Evolutionary conservation across 2,797 vertebrate genomes (phyloP), one percentile per base, ranked within the genome.

Genomic region (Tragelaphus oryx): DNA sequence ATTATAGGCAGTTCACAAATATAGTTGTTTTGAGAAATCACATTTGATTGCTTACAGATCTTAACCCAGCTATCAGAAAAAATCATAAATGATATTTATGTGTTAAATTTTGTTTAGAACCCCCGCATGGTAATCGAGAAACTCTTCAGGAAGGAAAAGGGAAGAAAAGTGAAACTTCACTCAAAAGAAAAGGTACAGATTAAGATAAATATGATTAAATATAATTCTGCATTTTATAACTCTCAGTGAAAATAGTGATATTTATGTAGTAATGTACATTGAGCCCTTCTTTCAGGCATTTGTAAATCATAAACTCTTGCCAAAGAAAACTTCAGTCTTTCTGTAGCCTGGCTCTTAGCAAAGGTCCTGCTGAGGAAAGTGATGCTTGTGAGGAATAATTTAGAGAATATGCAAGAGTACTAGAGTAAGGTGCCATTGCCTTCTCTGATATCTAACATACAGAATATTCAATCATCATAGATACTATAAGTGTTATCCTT

Each of bases 61-160:
- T 48, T 92, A 94, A 54, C 8, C 81, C 52, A 24, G 46, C 22
- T 90, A 57, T 37, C 0, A 74, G 9, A 74, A 94, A 54, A 94
- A 94, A 59, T 65, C 57, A 83, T 85, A 60, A 91, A 41, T 96
- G 62, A 83, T 95, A 86, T 82, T 52, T 96, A 37, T 97, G 75
- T 37, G 18, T 92, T 97, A 87, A 91, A 96, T 98, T 95, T 60
- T 52, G 92, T 93, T 81, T 95, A 97, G 97, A 96, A 54, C 57
- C 18, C 57, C 24, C 0, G 0, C 89, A 14, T 41, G 91, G 82
- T 92, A 97, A 74, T 24, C 76, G 74, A 65, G 84, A 97, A 50
- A 89, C 2, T 71, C 86, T 62, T 95, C 92, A 95, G 95, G 98
- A 98, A 80, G 96, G 97, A 87, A 98, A 98, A 59, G n/a, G 11